These are phyloP conservation scores for Betta splendens DNA, from an alignment of 2,797 vertebrate species.

Conservation along the genomic window DNA sequence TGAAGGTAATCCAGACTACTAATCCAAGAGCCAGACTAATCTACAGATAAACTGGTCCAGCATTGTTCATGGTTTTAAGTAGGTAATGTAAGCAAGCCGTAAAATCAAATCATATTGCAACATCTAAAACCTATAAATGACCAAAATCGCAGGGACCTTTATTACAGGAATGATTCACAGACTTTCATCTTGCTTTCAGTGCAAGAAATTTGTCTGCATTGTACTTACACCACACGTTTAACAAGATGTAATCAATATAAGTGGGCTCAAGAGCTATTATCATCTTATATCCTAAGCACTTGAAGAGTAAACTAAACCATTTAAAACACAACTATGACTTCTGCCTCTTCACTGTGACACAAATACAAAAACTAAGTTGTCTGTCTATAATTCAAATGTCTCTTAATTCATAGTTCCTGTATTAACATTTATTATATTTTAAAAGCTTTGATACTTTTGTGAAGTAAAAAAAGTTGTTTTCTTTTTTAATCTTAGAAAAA, in stretches of 20 bases:
- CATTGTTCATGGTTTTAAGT: constrained; percentile 31
- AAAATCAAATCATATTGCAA: constrained; percentile 16
- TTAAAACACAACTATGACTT: neutral
- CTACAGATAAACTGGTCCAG: constrained; percentile 65
- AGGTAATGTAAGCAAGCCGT: constrained; percentile 29
- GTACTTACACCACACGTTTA: neutral
- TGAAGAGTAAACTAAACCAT: constrained; percentile 3
- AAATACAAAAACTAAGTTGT: too few relatives aligned
- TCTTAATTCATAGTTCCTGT: too few relatives aligned
- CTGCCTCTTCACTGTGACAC: neutral
- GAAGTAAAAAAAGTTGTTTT: constrained; percentile 42
- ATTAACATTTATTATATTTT: too few relatives aligned
- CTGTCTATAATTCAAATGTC: too few relatives aligned
- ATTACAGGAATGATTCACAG: neutral
- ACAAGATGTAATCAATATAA: neutral
- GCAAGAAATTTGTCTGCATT: neutral
- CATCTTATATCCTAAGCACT: neutral
- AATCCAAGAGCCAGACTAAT: constrained; percentile 80
- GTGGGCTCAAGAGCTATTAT: constrained; percentile 2
- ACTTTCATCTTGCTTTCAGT: neutral
- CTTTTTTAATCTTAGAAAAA: constrained; percentile 76
- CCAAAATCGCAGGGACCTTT: neutral
- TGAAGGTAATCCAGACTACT: constrained; percentile 65
- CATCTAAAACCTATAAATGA: neutral
- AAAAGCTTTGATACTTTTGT: too few relatives aligned